Evolutionary conservation across 2,888 invertebrate species (phyloP).

Genomic region (Meliscaeva auricollis): DNA sequence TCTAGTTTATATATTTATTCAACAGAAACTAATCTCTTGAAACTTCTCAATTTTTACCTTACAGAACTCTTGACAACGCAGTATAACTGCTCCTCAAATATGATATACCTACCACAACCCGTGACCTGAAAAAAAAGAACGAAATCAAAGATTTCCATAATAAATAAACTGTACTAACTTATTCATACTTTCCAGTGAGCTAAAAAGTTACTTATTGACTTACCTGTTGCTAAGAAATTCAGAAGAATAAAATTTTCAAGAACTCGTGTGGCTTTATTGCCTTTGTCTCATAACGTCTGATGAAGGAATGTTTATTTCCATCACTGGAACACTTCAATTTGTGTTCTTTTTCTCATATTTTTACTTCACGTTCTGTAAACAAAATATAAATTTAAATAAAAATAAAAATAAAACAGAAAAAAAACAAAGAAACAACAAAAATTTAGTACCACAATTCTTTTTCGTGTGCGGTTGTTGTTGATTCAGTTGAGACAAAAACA

Average conservation of each 20-base stretch:
- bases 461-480: background rate
- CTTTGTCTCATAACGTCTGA: constrained; percentile 16
- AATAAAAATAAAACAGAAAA: constrained; percentile 4
- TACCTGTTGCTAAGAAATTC: constrained; percentile 20
- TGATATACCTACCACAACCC: too few relatives aligned
- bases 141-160: constrained; percentile 1
- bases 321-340: constrained; percentile 42
- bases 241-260: constrained; percentile 18
- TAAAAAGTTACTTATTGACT: too few relatives aligned
- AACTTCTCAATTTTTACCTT: too few relatives aligned
- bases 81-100: too few relatives aligned
- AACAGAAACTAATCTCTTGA: too few relatives aligned
- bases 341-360: background rate
- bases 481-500: constrained; percentile 24
- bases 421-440: constrained; percentile 8
- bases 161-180: background rate
- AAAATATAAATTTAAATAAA: constrained; percentile 22
- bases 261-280: constrained; percentile 9
- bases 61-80: too few relatives aligned
- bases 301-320: constrained; percentile 51
- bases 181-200: background rate
- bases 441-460: background rate
- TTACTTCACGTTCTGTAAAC: background rate
- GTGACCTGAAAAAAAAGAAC: background rate
- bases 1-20: too few relatives aligned